Evolutionary conservation across 2,888 invertebrate genomes (phyloP), one percentile per base, ranked within the genome.

Genomic region (Acrocyrtus sp.): DNA sequence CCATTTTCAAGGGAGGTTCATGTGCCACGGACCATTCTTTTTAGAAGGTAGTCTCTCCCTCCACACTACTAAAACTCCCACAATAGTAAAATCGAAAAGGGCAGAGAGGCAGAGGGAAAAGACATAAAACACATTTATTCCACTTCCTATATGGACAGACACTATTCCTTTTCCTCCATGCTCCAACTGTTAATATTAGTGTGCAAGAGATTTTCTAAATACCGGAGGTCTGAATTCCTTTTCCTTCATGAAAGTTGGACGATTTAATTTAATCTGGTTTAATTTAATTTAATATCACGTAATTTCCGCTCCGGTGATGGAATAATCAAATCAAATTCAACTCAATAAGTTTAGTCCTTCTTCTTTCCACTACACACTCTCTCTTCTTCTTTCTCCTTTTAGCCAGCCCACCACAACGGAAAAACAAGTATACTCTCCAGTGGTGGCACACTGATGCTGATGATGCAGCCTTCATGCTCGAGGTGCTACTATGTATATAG

Each of bases 321-420:
- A 76, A 73, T 76, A 76, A 76, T 76, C 72, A 68, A 72, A 75
- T 75, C 75, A 76, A 62, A 57, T 56, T 63, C 63, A 63, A 72
- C 58, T 58, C 65, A 60, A 58, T 65, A 57, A 70, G 61, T 56
- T 56, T 22, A 22, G 39, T 50, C 39, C 41, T n/a, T n/a, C n/a
- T n/a, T n/a, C n/a, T n/a, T n/a, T n/a, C n/a, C n/a, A n/a, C n/a
- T n/a, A n/a, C n/a, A n/a, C n/a, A n/a, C n/a, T n/a, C n/a, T n/a
- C n/a, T n/a, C n/a, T n/a, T n/a, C n/a, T n/a, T 53, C 19, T 17
- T 17, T 54, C 29, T 45, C 19, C 29, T 29, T 22, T 21, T 12
- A 6, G 3, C 34, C 39, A 26, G 29, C 21, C 15, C 39, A 15
- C 47, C 47, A 47, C 60, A 17, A 22, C 58, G n/a, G n/a, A n/a